Conservation (phyloP, 2,113 vertebrate species). For the Hymenochirus boettgeri region DNA sequence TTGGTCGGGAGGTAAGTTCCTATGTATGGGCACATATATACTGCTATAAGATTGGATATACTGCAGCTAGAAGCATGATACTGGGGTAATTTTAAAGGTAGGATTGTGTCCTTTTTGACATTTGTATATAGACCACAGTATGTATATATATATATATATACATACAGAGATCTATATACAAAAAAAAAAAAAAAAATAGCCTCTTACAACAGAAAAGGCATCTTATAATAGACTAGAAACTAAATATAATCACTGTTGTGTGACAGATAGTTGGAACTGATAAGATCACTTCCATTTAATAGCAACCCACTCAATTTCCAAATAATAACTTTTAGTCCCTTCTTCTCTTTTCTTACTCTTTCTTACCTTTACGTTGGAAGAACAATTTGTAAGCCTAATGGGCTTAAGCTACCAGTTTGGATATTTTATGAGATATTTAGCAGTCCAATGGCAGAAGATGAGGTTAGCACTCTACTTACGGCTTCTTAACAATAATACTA, state of each 20-base stretch:
- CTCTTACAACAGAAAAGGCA: slow-evolving; percentile 56
- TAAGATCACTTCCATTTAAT: not conserved
- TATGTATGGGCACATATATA: no score
- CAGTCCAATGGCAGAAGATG: slow-evolving; percentile 32
- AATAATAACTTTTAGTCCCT: slow-evolving; percentile 29
- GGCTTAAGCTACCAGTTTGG: slow-evolving; percentile 17
- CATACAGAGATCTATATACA: no score
- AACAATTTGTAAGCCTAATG: slow-evolving; percentile 33
- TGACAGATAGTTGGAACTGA: not conserved
- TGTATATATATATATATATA: no score
- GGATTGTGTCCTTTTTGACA: no score
- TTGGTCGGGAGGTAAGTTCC: no score
- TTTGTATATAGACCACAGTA: no score
- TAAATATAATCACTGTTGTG: slow-evolving; percentile 47
- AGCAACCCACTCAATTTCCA: slow-evolving; percentile 17
- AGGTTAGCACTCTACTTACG: slow-evolving; percentile 19
- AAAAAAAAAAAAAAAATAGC: no score
- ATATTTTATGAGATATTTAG: slow-evolving; percentile 43
- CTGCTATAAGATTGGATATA: no score
- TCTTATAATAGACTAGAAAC: slow-evolving; percentile 55
- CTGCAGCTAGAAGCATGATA: no score
- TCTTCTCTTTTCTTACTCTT: not conserved
- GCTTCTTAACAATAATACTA: slow-evolving; percentile 29
- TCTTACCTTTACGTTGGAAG: slow-evolving; percentile 27
- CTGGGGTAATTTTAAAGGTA: no score